Base-by-base conservation (phyloP, 2,797 vertebrate genomes). In the Crocidura indochinensis region DNA sequence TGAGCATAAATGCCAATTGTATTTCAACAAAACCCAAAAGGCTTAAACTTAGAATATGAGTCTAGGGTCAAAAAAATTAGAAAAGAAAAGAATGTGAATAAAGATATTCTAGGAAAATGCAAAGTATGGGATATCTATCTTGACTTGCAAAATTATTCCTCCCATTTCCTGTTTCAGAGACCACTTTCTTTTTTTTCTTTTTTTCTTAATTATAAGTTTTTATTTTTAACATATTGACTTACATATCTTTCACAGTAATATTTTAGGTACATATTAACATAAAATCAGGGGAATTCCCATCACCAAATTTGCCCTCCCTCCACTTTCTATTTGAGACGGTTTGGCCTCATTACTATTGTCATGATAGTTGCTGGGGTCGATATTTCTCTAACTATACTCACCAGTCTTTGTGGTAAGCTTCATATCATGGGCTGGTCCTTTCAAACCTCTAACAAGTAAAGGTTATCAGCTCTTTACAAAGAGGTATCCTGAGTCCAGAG, bases 1-100 rank as follows among this genome's bases (percentile, higher is more conserved):
- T 64, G 56, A 77, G 86, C 84, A 97, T 97, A 97, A 98, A 98
- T 96, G 95, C 97, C 96, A 97, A 94, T 94, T 97, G 91, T 95
- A 97, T 97, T 98, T 97, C 94, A 96, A 97, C 91, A 97, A 96
- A 97, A 96, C 96, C 91, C 95, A 92, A 97, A 95, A 94, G 89
- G 71, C 91, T 96, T 81, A 60, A 91, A 84, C 86, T 38, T 75
- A 83, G 95, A 96, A 67, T 73, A 76, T 89, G 71, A 87, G 76
- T 81, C 8, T n/a, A 19, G 49, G 14, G 38, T 38, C 2, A 38
- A 22, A 6, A 1, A 5, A 11, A 3, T 1, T 4, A 0, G 3
- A 14, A 6, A 5, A 17, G 15, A 3, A 12, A 31, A 47, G n/a
- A n/a, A n/a, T n/a, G n/a, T 9, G 72, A 8, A 83, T 38, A 15